Conservation (phyloP, 2,888 invertebrate genomes). For the Gnatocerus cornutus region DNA sequence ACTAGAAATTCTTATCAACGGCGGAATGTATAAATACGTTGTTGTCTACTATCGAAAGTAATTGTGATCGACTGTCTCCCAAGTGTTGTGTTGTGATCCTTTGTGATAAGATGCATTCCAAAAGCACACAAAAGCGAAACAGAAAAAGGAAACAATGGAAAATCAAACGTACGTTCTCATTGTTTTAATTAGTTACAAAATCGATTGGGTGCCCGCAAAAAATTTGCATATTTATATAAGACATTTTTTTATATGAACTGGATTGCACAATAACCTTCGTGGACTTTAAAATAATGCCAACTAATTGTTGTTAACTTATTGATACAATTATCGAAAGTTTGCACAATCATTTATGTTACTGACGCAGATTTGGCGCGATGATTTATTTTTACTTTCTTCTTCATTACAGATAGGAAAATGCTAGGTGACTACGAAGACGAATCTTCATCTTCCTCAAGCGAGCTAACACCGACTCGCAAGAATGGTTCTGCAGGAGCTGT, state of each 20-base stretch:
- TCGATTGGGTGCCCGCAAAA: too few species aligned
- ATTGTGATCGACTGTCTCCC: background rate
- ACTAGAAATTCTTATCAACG: constrained; percentile 11
- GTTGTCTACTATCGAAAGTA: background rate
- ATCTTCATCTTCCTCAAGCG: constrained; percentile 62
- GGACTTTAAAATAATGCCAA: constrained; percentile 10
- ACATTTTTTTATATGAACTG: too few species aligned
- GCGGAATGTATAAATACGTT: background rate
- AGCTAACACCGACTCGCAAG: constrained; percentile 64
- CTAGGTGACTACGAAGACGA: constrained; percentile 66
- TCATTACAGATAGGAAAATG: constrained; percentile 58
- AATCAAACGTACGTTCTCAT: constrained; percentile 11
- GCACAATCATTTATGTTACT: background rate
- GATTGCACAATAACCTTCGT: background rate
- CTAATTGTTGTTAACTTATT: background rate
- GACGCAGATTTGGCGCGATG: constrained; percentile 5
- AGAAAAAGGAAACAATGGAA: constrained; percentile 26
- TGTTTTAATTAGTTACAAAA: too few species aligned
- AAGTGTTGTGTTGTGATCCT: constrained; percentile 7
- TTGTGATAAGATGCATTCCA: constrained; percentile 8
- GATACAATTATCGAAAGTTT: background rate
- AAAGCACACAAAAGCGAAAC: constrained; percentile 23
- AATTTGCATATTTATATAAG: too few species aligned
- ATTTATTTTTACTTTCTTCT: too few species aligned
- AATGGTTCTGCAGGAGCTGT: constrained; percentile 47